Conservation (phyloP, 2,113 vertebrate species). For the Alexandromys fortis region DNA sequence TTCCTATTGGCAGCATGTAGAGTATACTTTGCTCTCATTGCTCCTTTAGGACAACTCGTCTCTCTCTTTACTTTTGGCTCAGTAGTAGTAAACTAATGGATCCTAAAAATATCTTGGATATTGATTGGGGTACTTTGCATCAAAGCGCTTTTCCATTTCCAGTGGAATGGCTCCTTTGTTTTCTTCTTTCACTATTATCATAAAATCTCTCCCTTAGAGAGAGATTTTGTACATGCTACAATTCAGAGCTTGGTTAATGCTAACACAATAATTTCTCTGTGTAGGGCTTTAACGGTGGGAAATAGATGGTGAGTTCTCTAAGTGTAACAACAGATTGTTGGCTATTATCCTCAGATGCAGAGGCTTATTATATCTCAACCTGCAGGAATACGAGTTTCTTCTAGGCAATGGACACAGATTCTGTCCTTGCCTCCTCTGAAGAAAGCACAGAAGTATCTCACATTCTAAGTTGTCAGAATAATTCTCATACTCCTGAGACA, state of each 20-base stretch:
- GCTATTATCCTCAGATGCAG: not conserved
- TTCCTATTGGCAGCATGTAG: not conserved
- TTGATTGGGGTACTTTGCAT: not conserved
- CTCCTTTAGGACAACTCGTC: not conserved
- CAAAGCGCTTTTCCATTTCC: not conserved
- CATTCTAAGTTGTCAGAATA: not conserved
- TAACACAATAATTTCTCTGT: not conserved
- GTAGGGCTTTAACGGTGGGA: not conserved
- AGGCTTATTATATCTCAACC: not conserved
- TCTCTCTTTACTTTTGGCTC: not conserved
- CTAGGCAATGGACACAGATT: not conserved
- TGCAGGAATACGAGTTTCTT: not conserved
- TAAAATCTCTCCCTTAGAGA: not conserved
- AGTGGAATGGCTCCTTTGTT: not conserved
- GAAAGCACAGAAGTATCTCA: not conserved
- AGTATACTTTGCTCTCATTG: not conserved
- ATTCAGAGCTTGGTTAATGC: not conserved
- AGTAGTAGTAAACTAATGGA: not conserved
- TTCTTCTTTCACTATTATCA: not conserved
- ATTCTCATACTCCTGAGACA: not conserved
- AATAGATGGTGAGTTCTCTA: not conserved
- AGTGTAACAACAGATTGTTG: not conserved
- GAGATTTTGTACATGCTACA: not conserved
- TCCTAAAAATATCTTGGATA: constrained; percentile 41
- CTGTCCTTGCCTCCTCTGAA: not conserved